Base-by-base conservation (phyloP, 2,888 invertebrate genomes). In the Dichetophora obliterata region DNA sequence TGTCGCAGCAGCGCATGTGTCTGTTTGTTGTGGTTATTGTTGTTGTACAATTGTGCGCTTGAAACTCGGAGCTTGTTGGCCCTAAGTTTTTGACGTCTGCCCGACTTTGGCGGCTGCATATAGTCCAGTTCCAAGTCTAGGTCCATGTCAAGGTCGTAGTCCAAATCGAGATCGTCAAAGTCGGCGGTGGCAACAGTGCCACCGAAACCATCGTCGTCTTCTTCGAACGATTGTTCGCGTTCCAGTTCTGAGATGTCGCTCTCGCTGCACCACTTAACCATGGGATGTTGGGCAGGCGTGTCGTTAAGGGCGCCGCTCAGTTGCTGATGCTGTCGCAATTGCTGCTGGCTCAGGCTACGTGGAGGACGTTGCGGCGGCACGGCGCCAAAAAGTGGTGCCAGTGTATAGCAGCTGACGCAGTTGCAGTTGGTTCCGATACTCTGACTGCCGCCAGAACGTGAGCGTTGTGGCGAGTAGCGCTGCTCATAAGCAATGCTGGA, bases 261-360 rank as follows among this genome's bases (percentile, higher is more conserved):
- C 83, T 89, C 89, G 81, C 89, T 89, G 77, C 87, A 88, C 88
- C 89, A 89, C 80, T 88, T 89, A 77, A 84, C 82, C 80, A 87
- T 66, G 0, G 81, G 81, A 77, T 78, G 81, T 24, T 61, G 27
- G 1, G 71, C 34, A 27, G 70, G 63, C 5, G 66, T 52, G 59
- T 83, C 82, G 34, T 77, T 75, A 76, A 85, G 80, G 24, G 83
- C 83, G 43, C 88, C 86, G 75, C 86, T 88, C 34, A 85, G 81
- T 3, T 83, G 82, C 77, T 87, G 87, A 80, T 87, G 87, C 63
- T 84, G 83, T 3, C 86, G 83, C 81, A 88, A 75, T 77, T 87
- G 89, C 82, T 87, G 88, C 73, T 88, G 89, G 66, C 88, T 87
- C 9, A 87, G 83, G 43, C 86, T 87, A 5, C 87, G 84, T 72